Percentiles rank a stretch among this genome's conserved stretches.
These are phyloP conservation scores for Percina caprodes DNA, from an alignment of 2,113 vertebrate genomes.

Conservation along the genomic window DNA sequence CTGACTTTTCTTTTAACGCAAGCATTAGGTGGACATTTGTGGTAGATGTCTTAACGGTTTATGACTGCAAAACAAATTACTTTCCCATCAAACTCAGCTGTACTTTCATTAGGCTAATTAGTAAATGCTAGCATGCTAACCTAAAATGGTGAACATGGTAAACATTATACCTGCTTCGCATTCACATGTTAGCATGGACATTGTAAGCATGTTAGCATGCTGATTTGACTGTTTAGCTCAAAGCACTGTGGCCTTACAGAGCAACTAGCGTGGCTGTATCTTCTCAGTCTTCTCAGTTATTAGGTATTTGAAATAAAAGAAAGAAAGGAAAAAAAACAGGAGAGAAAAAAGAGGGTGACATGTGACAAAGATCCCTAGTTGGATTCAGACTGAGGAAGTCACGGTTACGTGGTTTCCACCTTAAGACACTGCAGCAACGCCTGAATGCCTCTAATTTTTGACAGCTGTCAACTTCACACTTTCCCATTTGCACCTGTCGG, in stretches of 20 bases:
- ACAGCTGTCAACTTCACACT: constrained; percentile 41
- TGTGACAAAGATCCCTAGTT: constrained; percentile 9
- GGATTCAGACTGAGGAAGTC: constrained; percentile 28
- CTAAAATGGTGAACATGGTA: not conserved
- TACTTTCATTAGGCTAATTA: not conserved
- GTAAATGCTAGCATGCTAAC: not conserved
- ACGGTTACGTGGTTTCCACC: not conserved
- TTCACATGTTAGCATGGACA: not conserved
- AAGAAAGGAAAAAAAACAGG: not conserved
- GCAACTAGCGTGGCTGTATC: not conserved
- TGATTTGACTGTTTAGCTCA: not conserved
- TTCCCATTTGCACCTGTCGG: not conserved
- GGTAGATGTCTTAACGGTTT: not conserved
- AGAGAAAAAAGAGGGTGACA: constrained; percentile 10
- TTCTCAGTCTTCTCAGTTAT: not conserved
- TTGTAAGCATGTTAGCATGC: not conserved
- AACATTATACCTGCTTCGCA: not conserved
- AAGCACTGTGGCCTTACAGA: not conserved
- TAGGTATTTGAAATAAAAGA: constrained; percentile 15
- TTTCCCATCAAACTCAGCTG: not conserved
- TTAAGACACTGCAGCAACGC: not conserved
- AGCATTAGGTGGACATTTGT: not conserved
- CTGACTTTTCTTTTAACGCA: not conserved
- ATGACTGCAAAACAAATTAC: not conserved
- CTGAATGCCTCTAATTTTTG: constrained; percentile 20